Percentiles rank a stretch among this genome's conserved stretches.
These are phyloP conservation scores for Aramus guarauna DNA, from an alignment of 2,113 vertebrate species.

Conservation along the genomic window DNA sequence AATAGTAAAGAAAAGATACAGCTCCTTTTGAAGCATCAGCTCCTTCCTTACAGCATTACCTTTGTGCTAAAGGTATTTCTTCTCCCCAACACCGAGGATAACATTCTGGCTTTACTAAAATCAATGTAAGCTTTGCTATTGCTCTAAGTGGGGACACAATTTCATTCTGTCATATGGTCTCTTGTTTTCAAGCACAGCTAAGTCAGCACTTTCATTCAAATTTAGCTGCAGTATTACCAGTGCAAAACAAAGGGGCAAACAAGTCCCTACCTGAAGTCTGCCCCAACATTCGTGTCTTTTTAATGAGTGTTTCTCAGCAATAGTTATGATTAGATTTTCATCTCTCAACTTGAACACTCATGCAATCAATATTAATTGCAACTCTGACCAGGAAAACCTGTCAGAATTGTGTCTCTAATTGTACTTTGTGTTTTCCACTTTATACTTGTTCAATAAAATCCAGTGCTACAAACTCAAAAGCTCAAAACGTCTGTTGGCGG, in stretches of 20 bases:
- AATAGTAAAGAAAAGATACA: not conserved
- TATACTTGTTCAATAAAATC: not conserved
- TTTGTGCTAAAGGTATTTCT: not conserved
- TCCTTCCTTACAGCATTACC: not conserved
- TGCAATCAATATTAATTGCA: not conserved
- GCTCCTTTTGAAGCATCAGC: not conserved
- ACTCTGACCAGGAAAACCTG: not conserved
- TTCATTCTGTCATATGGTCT: not conserved
- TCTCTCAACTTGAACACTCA: fast-evolving
- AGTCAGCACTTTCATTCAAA: not conserved
- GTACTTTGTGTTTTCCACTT: not conserved
- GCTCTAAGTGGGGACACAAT: not conserved
- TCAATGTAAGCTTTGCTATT: not conserved
- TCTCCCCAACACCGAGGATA: not conserved
- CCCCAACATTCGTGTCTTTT: not conserved
- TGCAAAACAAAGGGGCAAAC: not conserved
- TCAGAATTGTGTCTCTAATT: not conserved
- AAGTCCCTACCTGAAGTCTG: not conserved
- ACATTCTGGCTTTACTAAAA: not conserved
- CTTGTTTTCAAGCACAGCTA: not conserved
- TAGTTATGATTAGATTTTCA: not conserved
- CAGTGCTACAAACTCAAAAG: not conserved
- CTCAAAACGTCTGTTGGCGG: not conserved
- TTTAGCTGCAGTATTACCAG: not conserved
- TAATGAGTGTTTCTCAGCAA: not conserved